Evolutionary conservation across 2,113 vertebrate genomes (phyloP).

Genomic region (Typhlomys cinereus): DNA sequence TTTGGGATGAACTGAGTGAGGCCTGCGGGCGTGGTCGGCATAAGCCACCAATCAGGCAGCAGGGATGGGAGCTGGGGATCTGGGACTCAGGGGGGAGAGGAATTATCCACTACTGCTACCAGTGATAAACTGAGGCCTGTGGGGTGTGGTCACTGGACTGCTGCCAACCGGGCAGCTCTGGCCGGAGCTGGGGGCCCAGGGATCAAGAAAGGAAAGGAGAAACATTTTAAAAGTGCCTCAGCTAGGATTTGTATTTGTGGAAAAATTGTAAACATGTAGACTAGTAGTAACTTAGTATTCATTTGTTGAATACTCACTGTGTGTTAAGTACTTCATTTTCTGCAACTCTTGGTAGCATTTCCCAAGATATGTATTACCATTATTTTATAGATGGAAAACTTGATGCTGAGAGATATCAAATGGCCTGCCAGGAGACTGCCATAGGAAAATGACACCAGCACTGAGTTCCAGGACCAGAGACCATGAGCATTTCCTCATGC

Average conservation of each 20-base stretch:
- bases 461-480: background rate
- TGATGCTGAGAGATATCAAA: background rate
- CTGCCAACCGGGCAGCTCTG: no score
- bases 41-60: no score
- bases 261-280: slow-evolving; percentile 12
- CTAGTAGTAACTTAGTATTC: background rate
- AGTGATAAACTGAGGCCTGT: no score
- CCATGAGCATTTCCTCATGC: background rate
- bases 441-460: background rate
- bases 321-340: background rate
- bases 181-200: no score
- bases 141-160: no score
- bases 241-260: slow-evolving; percentile 4
- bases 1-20: no score
- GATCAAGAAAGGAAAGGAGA: no score
- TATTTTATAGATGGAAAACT: no score
- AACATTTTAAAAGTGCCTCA: background rate
- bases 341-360: background rate
- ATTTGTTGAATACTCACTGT: background rate
- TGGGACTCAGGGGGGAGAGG: no score
- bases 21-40: no score
- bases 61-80: no score
- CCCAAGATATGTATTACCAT: background rate
- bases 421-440: background rate
- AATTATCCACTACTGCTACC: no score